Percentiles rank a stretch among this genome's conserved stretches.
These are phyloP conservation scores for Pteronura brasiliensis DNA, from an alignment of 2,113 vertebrate genomes.

Conservation along the genomic window DNA sequence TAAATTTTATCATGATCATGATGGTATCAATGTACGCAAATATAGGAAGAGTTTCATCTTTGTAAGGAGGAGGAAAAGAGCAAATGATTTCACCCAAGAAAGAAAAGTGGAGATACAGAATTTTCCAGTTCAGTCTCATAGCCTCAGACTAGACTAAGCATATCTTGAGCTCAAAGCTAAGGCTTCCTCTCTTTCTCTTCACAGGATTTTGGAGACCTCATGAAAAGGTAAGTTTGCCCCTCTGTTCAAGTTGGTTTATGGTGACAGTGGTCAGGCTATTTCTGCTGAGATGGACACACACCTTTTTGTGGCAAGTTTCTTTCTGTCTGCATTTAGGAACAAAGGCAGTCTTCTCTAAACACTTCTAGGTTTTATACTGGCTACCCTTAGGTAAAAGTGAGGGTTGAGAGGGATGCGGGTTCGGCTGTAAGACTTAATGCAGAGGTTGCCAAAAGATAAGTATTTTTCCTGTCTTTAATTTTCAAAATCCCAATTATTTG, in stretches of 20 bases:
- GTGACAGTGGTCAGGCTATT: not conserved
- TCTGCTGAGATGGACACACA: not conserved
- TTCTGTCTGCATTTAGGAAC: not conserved
- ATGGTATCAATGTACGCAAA: not conserved
- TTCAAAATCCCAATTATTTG: not conserved
- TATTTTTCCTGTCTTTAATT: not conserved
- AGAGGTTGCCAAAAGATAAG: not conserved
- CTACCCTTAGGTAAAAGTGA: not conserved
- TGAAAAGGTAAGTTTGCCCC: not conserved
- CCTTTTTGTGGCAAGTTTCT: not conserved
- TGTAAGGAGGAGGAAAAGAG: not conserved
- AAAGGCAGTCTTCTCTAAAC: not conserved
- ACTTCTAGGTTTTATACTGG: not conserved
- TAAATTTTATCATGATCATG: not conserved
- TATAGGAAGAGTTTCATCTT: not conserved
- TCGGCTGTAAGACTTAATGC: not conserved
- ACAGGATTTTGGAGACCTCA: not conserved
- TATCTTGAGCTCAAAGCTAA: not conserved
- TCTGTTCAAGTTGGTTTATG: not conserved
- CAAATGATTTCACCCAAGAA: not conserved
- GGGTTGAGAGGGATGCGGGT: not conserved
- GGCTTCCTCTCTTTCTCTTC: not conserved
- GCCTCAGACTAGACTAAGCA: not conserved
- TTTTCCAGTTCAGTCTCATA: not conserved
- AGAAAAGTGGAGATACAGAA: not conserved